Evolutionary conservation across 2,113 vertebrate genomes (phyloP).

Genomic region (Myotis brandtii): DNA sequence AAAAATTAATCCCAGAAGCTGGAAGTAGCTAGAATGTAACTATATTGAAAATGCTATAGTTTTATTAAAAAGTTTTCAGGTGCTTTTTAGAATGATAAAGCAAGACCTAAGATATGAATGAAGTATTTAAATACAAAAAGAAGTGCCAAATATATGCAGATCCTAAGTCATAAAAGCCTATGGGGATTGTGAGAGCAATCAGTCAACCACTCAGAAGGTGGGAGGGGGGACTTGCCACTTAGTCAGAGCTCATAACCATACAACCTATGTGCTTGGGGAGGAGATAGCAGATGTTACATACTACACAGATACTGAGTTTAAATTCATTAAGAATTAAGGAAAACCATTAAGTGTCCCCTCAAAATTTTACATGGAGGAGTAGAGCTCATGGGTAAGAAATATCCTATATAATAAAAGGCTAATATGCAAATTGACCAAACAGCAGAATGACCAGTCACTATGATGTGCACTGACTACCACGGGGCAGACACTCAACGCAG

Average conservation of each 20-base stretch:
- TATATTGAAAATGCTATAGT: not conserved
- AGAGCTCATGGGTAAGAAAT: not conserved
- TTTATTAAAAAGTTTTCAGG: not conserved
- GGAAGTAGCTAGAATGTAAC: not conserved
- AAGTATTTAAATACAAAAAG: not conserved
- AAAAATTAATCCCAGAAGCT: not conserved
- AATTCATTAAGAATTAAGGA: not conserved
- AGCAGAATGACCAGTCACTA: no score
- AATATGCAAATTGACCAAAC: no score
- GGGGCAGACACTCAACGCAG: no score
- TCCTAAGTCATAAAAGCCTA: not conserved
- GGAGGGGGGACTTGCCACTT: accelerated
- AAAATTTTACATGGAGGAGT: not conserved
- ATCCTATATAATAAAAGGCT: no score
- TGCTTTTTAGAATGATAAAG: slow-evolving; percentile 12
- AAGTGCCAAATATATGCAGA: not conserved
- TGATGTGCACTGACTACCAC: no score
- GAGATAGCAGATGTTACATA: not conserved
- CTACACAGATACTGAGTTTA: not conserved
- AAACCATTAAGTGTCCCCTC: not conserved
- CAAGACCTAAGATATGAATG: not conserved
- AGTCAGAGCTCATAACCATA: not conserved
- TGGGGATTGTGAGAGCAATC: not conserved
- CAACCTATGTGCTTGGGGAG: not conserved
- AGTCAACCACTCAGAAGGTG: not conserved